These are phyloP conservation scores for Desoria tigrina DNA, from an alignment of 2,888 invertebrate genomes.

Conservation along the genomic window DNA sequence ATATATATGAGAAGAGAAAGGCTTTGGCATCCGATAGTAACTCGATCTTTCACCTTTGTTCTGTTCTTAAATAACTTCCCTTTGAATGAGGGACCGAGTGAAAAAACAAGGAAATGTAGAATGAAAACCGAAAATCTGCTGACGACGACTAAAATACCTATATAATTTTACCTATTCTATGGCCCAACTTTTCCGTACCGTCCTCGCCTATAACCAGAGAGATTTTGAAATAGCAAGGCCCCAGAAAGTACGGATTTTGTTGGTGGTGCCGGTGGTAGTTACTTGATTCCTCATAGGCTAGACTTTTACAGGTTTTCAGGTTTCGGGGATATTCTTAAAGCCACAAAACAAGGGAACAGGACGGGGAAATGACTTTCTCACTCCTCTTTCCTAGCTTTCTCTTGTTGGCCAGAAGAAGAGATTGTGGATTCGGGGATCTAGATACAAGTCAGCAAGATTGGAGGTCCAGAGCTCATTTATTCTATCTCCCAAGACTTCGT, in stretches of 20 bases:
- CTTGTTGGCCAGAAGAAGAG: no score
- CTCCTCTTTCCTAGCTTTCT: background rate
- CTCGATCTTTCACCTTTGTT: slow-evolving; percentile 20
- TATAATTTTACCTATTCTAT: slow-evolving; percentile 11
- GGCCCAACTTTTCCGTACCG: background rate
- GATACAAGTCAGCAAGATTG: background rate
- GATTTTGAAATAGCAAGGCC: background rate
- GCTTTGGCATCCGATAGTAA: slow-evolving; percentile 12
- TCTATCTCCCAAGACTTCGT: slow-evolving; percentile 11
- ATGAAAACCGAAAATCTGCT: slow-evolving; percentile 18
- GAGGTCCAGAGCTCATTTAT: slow-evolving; percentile 19
- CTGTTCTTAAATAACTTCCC: slow-evolving; percentile 17
- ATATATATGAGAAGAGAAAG: background rate
- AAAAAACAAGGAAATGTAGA: slow-evolving; percentile 20
- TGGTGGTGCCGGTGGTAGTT: background rate
- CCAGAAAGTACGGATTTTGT: background rate
- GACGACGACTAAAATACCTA: slow-evolving; percentile 18
- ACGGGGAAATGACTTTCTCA: slow-evolving; percentile 6
- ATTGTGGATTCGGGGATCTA: no score
- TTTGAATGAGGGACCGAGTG: slow-evolving; percentile 14
- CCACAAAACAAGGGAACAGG: slow-evolving; percentile 2
- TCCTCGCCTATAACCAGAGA: background rate
- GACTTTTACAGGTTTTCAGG: background rate
- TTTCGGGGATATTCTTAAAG: slow-evolving; percentile 3
- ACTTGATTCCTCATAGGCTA: slow-evolving; percentile 2